phyloP scores from a whole-genome alignment of 1,140 invertebrate genomes.

The Drosophila arawakana region DNA sequence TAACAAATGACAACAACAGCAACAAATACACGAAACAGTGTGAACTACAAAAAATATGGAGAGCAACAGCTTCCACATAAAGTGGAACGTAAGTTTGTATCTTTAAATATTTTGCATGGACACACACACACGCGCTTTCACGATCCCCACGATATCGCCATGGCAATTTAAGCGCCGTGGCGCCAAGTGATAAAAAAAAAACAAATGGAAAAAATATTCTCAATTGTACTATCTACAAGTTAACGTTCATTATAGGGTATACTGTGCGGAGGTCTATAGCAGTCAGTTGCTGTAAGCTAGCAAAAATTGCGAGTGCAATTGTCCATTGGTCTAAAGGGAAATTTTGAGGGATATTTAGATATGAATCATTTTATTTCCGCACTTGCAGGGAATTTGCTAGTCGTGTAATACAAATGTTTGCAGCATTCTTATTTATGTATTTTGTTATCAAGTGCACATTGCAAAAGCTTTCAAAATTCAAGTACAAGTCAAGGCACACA shows the following conservation, averaged over 20 bases:
- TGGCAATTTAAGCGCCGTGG: constrained; percentile 49
- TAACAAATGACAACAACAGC: constrained; percentile 42
- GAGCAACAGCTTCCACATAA: constrained; percentile 5
- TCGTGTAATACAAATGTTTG: background rate
- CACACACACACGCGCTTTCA: background rate
- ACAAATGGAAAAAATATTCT: constrained; percentile 12
- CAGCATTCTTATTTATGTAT: background rate
- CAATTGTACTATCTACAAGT: background rate
- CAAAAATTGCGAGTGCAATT: background rate
- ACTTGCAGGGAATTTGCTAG: constrained; percentile 6
- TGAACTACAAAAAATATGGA: background rate
- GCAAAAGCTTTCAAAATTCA: constrained; percentile 35
- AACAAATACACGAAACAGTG: constrained; percentile 10
- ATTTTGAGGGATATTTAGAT: no score
- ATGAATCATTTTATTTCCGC: no score
- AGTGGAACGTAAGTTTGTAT: constrained; percentile 9
- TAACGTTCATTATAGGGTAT: constrained; percentile 12
- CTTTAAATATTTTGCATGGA: constrained; percentile 1
- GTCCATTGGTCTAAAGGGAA: no score
- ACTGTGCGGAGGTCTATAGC: background rate
- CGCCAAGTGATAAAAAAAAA: constrained; percentile 43
- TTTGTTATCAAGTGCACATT: constrained; percentile 39
- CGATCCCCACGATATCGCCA: constrained; percentile 27
- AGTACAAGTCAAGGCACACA: constrained; percentile 28
- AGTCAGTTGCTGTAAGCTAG: background rate